A percentile compares a stretch with the other conserved stretches of the same genome.
phyloP scores from a whole-genome alignment of 2,888 invertebrate genomes.

The Drosophila colorata region DNA sequence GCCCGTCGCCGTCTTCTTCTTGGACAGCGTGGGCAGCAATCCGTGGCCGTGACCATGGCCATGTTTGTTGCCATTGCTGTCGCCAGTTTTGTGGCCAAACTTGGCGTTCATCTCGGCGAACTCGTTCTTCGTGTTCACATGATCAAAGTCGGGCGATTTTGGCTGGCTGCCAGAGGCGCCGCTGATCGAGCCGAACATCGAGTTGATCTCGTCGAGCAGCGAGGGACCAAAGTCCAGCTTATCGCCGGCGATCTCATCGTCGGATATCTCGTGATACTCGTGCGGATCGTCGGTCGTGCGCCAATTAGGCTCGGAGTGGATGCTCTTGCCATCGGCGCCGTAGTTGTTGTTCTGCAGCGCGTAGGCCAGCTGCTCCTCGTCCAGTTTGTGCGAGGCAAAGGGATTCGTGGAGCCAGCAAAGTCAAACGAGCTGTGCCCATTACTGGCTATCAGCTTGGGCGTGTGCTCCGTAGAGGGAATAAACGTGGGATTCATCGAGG shows the following conservation, averaged over 20 bases:
- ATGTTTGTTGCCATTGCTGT: slow-evolving; percentile 81
- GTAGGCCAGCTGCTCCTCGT: slow-evolving; percentile 68
- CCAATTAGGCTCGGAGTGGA: slow-evolving; percentile 64
- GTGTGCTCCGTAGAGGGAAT: slow-evolving; percentile 85
- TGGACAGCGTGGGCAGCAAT: slow-evolving; percentile 66
- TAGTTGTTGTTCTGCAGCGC: slow-evolving; percentile 84
- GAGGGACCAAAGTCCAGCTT: slow-evolving; percentile 93
- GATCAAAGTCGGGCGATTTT: slow-evolving; percentile 85
- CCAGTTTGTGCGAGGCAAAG: slow-evolving; percentile 76
- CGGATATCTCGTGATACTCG: slow-evolving; percentile 94
- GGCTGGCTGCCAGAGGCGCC: slow-evolving; percentile 79
- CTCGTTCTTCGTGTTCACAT: slow-evolving; percentile 90
- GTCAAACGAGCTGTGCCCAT: slow-evolving; percentile 83
- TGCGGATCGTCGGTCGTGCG: slow-evolving; percentile 86
- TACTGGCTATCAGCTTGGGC: slow-evolving; percentile 82
- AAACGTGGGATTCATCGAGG: slow-evolving; percentile 85
- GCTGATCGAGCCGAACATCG: slow-evolving; percentile 91
- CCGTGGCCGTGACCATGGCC: slow-evolving; percentile 46
- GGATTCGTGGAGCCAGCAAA: slow-evolving; percentile 84
- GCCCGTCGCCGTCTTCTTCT: slow-evolving; percentile 84
- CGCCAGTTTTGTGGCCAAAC: slow-evolving; percentile 66
- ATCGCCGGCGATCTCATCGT: slow-evolving; percentile 88
- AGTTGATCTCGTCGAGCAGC: slow-evolving; percentile 94
- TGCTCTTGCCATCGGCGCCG: slow-evolving; percentile 77
- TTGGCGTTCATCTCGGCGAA: slow-evolving; percentile 88